These are phyloP conservation scores for Myotis davidii DNA, from an alignment of 2,113 vertebrate genomes.

Conservation along the genomic window DNA sequence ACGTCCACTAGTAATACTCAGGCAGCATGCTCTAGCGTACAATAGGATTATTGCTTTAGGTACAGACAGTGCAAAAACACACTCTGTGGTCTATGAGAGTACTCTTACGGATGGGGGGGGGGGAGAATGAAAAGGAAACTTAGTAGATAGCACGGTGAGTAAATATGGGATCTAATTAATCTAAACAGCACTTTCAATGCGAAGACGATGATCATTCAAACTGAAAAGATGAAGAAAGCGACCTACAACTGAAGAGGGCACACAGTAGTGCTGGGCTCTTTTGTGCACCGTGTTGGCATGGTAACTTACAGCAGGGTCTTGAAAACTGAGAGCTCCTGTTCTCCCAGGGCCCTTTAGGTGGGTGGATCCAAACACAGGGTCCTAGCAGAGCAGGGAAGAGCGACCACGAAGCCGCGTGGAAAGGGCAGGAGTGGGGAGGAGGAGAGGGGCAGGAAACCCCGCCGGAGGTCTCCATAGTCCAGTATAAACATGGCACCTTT, in stretches of 20 bases:
- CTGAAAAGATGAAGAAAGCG: conserved; percentile 82
- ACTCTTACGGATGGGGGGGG: conserved; percentile 80
- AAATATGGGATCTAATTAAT: conserved; percentile 77
- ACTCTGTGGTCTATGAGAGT: conserved; percentile 76
- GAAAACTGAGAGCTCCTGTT: conserved; percentile 69
- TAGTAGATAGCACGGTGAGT: conserved; percentile 79
- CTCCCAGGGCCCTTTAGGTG: conserved; percentile 76
- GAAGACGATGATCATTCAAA: conserved; percentile 85
- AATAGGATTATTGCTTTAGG: conserved; percentile 88
- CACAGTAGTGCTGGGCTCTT: conserved; percentile 81
- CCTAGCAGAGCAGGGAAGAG: conserved; percentile 58
- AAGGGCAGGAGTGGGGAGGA: background rate
- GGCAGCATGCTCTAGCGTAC: conserved; percentile 86
- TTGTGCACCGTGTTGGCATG: conserved; percentile 82
- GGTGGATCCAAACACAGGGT: conserved; percentile 73
- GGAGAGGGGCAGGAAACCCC: conserved; percentile 65
- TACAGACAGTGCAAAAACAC: conserved; percentile 83
- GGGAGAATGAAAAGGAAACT: conserved; percentile 83
- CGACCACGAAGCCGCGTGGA: conserved; percentile 72
- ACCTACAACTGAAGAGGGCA: conserved; percentile 81
- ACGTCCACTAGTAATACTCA: conserved; percentile 81
- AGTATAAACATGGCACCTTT: conserved; percentile 88
- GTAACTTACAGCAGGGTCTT: conserved; percentile 76
- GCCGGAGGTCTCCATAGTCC: conserved; percentile 82
- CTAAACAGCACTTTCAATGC: conserved; percentile 85